A percentile compares a stretch with the other conserved stretches of the same genome.
phyloP scores from a whole-genome alignment of 2,888 invertebrate species.

The Andrena minutula region DNA sequence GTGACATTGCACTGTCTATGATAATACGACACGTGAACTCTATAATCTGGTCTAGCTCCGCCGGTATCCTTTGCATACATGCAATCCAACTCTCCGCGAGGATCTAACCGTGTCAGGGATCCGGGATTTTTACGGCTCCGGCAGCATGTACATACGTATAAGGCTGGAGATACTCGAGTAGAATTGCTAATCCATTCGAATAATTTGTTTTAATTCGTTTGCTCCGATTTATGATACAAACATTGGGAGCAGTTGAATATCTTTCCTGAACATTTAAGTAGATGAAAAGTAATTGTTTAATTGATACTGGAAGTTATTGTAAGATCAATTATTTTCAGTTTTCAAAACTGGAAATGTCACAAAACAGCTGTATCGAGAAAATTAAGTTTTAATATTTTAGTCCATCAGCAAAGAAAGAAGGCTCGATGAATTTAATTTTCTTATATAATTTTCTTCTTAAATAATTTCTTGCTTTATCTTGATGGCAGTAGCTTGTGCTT shows the following conservation, averaged over 20 bases:
- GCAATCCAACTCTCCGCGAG: conserved; percentile 39
- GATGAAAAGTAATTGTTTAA: not conserved
- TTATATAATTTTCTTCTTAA: too few species aligned
- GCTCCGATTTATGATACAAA: not conserved
- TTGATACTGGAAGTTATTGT: not conserved
- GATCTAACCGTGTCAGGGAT: conserved; percentile 61
- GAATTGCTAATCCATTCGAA: conserved; percentile 44
- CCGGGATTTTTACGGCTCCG: conserved; percentile 58
- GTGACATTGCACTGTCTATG: conserved; percentile 75
- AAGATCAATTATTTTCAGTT: not conserved
- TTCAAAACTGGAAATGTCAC: not conserved
- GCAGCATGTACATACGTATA: conserved; percentile 9
- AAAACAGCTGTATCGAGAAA: not conserved
- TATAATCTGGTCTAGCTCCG: conserved; percentile 65
- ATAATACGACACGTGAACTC: conserved; percentile 74
- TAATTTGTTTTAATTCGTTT: not conserved
- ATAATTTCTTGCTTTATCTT: too few species aligned
- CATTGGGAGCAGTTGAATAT: not conserved
- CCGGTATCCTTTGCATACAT: conserved; percentile 46
- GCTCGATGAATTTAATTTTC: too few species aligned
- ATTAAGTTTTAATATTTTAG: too few species aligned
- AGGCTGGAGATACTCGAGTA: conserved; percentile 32
- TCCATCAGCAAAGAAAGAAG: too few species aligned
- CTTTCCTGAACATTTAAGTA: not conserved
- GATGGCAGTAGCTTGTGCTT: too few species aligned